phyloP scores from a whole-genome alignment of 2,888 invertebrate genomes.

The Nematopogon swammerdamellus region DNA sequence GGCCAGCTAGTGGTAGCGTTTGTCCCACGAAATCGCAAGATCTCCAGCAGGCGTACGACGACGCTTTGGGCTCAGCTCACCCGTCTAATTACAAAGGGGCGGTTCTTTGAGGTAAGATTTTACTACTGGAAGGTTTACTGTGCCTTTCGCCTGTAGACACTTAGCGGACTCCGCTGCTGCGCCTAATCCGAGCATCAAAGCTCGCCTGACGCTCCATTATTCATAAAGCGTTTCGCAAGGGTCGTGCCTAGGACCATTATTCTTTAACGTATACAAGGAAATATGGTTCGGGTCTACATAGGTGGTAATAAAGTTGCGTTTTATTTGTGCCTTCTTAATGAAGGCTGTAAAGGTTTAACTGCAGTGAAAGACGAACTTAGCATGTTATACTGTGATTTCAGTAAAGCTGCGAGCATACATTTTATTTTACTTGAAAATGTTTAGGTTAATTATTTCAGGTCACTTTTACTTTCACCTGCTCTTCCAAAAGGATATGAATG shows the following conservation, averaged over 20 bases:
- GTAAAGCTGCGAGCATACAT: too few relatives aligned
- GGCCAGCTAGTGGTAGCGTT: neutral
- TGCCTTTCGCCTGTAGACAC: neutral
- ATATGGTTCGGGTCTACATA: neutral
- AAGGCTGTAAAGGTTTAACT: too few relatives aligned
- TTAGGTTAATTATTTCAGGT: too few relatives aligned
- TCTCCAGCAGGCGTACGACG: neutral
- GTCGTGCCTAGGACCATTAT: neutral
- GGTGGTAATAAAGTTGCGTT: neutral
- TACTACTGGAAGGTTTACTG: neutral
- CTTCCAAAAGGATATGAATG: too few relatives aligned
- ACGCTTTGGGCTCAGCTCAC: neutral
- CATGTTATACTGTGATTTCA: too few relatives aligned
- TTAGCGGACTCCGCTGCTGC: neutral
- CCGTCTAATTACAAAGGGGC: neutral
- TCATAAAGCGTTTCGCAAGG: neutral
- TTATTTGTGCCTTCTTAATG: neutral
- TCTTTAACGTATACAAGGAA: neutral
- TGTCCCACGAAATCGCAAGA: neutral
- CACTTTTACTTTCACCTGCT: too few relatives aligned
- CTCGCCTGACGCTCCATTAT: neutral
- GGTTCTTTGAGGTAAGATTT: neutral
- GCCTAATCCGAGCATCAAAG: neutral
- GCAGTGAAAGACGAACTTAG: too few relatives aligned
- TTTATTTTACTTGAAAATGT: too few relatives aligned